Conservation (phyloP, 2,888 invertebrate species). For the Darwinula stevensoni region DNA sequence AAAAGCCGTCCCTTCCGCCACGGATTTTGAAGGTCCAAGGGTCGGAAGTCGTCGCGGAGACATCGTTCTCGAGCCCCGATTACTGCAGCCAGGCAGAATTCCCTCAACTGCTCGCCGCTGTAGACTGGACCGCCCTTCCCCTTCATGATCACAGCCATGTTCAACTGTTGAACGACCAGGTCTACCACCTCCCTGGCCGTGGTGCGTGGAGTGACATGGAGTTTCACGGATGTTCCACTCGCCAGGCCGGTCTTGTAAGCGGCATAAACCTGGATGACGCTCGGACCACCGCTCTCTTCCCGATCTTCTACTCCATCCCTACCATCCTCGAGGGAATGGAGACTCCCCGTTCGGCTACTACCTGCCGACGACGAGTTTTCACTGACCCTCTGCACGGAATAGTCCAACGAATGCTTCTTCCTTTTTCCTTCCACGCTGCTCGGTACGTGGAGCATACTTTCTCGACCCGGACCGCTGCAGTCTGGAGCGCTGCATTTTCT, state of each 20-base stretch:
- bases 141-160: constrained; percentile 65
- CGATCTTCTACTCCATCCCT: constrained; percentile 1
- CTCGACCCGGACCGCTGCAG: neutral
- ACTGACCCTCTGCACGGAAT: neutral
- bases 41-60: constrained; percentile 72
- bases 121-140: constrained; percentile 46
- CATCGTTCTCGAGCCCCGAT: constrained; percentile 83
- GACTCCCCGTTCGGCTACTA: neutral
- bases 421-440: neutral
- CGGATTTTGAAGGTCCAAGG: constrained; percentile 70
- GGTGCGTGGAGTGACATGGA: constrained; percentile 73
- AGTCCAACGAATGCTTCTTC: constrained; percentile 1
- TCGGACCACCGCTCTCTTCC: constrained; percentile 6
- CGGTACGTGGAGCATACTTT: neutral
- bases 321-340: too few relatives aligned
- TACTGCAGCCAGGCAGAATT: constrained; percentile 80
- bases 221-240: constrained; percentile 64
- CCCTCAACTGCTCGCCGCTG: constrained; percentile 40
- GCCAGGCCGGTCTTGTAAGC: constrained; percentile 87
- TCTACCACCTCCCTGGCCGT: constrained; percentile 84
- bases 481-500: neutral
- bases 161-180: constrained; percentile 77
- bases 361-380: neutral
- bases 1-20: constrained; percentile 82
- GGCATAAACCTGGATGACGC: constrained; percentile 49